These are phyloP conservation scores for Stercorarius parasiticus DNA, from an alignment of 2,113 vertebrate genomes.

Conservation along the genomic window DNA sequence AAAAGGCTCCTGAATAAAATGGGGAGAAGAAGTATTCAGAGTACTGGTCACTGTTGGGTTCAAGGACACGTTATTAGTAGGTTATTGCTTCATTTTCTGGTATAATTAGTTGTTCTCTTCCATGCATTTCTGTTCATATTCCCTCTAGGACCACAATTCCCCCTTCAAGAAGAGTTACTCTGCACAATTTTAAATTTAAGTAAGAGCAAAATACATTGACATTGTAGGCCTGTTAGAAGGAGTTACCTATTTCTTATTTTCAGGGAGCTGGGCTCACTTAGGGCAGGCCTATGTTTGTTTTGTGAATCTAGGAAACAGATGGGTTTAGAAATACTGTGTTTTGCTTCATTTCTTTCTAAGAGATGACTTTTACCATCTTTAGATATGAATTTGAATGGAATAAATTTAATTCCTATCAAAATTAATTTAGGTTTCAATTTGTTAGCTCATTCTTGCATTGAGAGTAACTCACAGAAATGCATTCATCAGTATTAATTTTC, in stretches of 20 bases:
- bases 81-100: neutral
- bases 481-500: neutral
- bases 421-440: slow-evolving; percentile 1
- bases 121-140: neutral
- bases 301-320: neutral
- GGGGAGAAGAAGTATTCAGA: neutral
- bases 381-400: neutral
- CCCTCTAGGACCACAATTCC: neutral
- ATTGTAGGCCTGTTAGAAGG: neutral
- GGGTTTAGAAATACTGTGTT: neutral
- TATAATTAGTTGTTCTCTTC: neutral
- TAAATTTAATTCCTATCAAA: neutral
- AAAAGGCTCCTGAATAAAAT: neutral
- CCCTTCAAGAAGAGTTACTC: neutral
- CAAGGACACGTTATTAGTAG: neutral
- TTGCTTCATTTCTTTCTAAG: neutral
- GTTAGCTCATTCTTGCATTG: neutral
- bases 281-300: neutral
- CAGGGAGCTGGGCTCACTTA: neutral
- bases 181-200: neutral
- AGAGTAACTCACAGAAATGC: neutral
- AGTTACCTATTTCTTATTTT: neutral
- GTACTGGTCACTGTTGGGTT: neutral
- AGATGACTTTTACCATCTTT: neutral
- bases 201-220: neutral